phyloP scores from a whole-genome alignment of 2,113 vertebrate species.

The Percopsis transmontana region DNA sequence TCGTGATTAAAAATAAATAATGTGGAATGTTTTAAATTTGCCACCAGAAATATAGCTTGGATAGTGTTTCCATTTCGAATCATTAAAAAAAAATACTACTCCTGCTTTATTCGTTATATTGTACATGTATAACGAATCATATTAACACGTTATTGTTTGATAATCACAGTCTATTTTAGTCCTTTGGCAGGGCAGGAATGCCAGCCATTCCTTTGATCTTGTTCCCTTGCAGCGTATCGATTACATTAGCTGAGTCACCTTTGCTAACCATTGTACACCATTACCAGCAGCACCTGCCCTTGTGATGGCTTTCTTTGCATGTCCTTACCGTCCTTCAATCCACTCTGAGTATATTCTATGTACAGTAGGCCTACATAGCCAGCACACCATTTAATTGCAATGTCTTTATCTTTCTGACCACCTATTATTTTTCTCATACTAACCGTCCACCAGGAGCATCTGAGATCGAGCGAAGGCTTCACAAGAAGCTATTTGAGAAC shows the following conservation, averaged over 20 bases:
- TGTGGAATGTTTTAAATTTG: no score
- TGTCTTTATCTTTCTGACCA: no score
- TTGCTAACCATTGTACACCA: slow-evolving; percentile 47
- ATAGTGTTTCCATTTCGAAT: not conserved
- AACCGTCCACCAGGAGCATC: slow-evolving; percentile 61
- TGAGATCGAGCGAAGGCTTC: slow-evolving; percentile 76
- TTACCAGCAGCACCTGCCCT: slow-evolving; percentile 41
- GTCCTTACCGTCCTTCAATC: slow-evolving; percentile 45
- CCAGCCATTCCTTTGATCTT: slow-evolving; percentile 63
- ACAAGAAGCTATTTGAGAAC: slow-evolving; percentile 77
- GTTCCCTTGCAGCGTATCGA: slow-evolving; percentile 58
- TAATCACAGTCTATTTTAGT: slow-evolving; percentile 67
- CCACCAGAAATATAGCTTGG: no score
- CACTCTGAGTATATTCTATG: no score
- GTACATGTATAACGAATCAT: slow-evolving; percentile 50
- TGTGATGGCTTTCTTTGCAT: slow-evolving; percentile 2
- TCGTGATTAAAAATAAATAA: no score
- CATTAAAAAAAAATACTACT: not conserved
- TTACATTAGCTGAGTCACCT: slow-evolving; percentile 71
- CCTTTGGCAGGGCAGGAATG: slow-evolving; percentile 44
- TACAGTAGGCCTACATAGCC: no score
- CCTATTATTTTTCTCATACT: not conserved
- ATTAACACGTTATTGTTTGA: slow-evolving; percentile 65
- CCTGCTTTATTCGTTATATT: not conserved
- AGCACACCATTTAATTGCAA: no score